Conservation (phyloP, 2,797 vertebrate species). For the Bradypus variegatus region DNA sequence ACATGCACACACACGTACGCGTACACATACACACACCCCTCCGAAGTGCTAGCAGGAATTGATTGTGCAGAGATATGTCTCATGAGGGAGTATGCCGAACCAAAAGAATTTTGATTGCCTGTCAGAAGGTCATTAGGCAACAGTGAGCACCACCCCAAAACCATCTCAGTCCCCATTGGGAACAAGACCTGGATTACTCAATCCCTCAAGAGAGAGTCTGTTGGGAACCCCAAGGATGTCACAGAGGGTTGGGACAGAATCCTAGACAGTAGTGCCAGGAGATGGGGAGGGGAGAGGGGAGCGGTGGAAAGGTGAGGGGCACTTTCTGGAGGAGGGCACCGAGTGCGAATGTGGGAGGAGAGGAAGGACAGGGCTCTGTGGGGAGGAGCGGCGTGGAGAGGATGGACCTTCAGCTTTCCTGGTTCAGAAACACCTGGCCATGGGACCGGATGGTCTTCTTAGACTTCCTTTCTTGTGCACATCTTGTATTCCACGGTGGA, state of each 20-base stretch:
- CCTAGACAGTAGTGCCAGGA: neutral
- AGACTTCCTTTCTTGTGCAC: neutral
- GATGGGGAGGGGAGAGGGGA: neutral
- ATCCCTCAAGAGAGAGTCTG: slow-evolving; percentile 37
- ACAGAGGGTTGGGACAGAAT: neutral
- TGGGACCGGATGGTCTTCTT: neutral
- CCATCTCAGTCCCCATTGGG: slow-evolving; percentile 17
- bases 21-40: neutral
- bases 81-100: slow-evolving; percentile 59
- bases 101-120: slow-evolving; percentile 51
- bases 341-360: neutral
- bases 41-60: slow-evolving; percentile 61
- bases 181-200: slow-evolving; percentile 55
- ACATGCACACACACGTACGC: neutral
- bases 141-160: slow-evolving; percentile 21
- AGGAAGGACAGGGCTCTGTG: neutral
- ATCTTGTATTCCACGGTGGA: neutral
- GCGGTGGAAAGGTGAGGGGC: neutral
- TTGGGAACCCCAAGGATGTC: slow-evolving; percentile 17
- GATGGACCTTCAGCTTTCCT: neutral
- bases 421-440: neutral
- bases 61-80: slow-evolving; percentile 36
- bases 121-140: slow-evolving; percentile 56
- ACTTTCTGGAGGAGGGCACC: neutral
- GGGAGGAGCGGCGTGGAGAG: neutral